Evolutionary conservation across 2,113 vertebrate genomes (phyloP).

Genomic region (Xyrauchen texanus): DNA sequence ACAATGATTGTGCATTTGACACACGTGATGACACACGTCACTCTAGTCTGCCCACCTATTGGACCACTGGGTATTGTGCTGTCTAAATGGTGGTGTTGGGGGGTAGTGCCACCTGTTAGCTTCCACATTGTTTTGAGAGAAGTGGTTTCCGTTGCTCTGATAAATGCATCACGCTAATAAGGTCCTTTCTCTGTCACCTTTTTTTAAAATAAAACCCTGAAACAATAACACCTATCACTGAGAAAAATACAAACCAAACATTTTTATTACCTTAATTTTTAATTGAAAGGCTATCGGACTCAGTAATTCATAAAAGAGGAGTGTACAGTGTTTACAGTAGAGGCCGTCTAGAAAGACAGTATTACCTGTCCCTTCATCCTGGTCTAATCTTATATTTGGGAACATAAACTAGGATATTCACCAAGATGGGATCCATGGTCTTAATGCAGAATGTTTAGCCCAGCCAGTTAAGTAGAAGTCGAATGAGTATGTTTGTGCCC

Average conservation of each 20-base stretch:
- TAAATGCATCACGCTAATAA: conserved; percentile 86
- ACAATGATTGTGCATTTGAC: conserved; percentile 32
- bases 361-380: conserved; percentile 90
- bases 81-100: conserved; percentile 66
- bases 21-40: conserved; percentile 84
- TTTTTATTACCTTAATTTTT: no score
- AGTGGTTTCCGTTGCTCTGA: conserved; percentile 87
- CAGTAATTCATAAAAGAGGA: no score
- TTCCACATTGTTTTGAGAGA: conserved; percentile 82
- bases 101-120: conserved; percentile 85
- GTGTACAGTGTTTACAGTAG: no score
- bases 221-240: no score
- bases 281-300: no score
- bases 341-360: not conserved
- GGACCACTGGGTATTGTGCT: conserved; percentile 91
- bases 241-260: no score
- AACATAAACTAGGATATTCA: conserved; percentile 95
- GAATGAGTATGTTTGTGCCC: conserved; percentile 73
- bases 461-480: no score
- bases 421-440: conserved; percentile 84
- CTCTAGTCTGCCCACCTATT: conserved; percentile 91
- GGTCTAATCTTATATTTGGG: conserved; percentile 83
- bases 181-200: conserved; percentile 84
- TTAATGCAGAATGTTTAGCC: not conserved
- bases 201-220: not conserved